Evolutionary conservation across 2,113 vertebrate genomes (phyloP).

Genomic region (Catagonus wagneri): DNA sequence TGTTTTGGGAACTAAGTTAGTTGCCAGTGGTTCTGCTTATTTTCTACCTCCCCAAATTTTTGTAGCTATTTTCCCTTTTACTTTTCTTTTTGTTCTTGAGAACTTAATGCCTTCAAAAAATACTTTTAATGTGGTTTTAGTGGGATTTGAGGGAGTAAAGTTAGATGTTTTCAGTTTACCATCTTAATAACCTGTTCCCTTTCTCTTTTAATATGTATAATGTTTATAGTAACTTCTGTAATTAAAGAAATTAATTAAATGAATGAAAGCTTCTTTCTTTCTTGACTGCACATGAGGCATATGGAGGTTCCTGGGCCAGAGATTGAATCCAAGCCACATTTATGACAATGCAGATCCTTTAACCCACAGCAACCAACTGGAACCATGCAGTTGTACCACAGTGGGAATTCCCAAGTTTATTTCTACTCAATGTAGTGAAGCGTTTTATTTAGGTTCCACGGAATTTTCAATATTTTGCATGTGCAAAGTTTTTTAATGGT

Average conservation of each 20-base stretch:
- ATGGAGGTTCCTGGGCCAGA: too few relatives aligned
- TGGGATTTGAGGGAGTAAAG: constrained; percentile 17
- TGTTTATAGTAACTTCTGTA: not conserved
- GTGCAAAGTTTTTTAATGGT: not conserved
- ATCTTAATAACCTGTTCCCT: not conserved
- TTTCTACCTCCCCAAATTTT: not conserved
- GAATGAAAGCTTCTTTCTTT: not conserved
- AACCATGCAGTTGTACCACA: too few relatives aligned
- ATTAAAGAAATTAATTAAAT: not conserved
- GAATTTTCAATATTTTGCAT: constrained; percentile 47
- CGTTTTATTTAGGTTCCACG: constrained; percentile 27
- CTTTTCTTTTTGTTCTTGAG: constrained; percentile 23
- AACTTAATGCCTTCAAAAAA: not conserved
- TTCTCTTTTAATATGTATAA: not conserved
- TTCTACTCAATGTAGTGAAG: not conserved
- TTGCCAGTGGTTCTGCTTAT: not conserved
- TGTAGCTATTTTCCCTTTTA: not conserved
- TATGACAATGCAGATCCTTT: too few relatives aligned
- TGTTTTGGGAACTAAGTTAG: not conserved
- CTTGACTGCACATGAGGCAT: too few relatives aligned
- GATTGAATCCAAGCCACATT: too few relatives aligned
- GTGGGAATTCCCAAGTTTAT: too few relatives aligned
- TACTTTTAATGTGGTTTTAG: not conserved
- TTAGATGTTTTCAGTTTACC: constrained; percentile 6
- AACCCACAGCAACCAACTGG: too few relatives aligned